These are phyloP conservation scores for Aphidoletes aphidimyza DNA, from an alignment of 2,888 invertebrate genomes.

Conservation along the genomic window DNA sequence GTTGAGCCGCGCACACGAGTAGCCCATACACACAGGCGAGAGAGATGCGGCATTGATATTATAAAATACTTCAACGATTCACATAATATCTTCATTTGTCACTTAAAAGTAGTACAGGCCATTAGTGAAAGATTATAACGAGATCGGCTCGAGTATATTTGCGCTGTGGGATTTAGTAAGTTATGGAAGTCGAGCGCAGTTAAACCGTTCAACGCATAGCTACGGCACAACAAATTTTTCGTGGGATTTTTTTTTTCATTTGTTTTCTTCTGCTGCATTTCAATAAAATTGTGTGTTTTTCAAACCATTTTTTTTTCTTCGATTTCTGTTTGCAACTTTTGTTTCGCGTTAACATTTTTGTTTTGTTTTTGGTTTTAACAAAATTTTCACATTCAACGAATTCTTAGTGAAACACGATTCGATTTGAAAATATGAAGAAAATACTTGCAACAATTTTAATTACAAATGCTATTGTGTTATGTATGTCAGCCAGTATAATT, in stretches of 20 bases:
- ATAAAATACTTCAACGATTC: constrained; percentile 45
- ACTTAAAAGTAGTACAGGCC: constrained; percentile 53
- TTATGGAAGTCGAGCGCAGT: neutral
- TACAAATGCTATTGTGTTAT: constrained; percentile 53
- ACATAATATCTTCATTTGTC: constrained; percentile 54
- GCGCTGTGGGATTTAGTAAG: neutral
- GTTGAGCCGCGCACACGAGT: too few relatives aligned
- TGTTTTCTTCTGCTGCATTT: neutral
- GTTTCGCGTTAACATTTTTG: neutral
- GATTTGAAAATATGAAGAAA: constrained; percentile 56
- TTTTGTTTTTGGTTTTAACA: too few relatives aligned
- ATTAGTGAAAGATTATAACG: constrained; percentile 42
- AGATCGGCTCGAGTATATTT: neutral
- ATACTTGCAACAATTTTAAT: constrained; percentile 55
- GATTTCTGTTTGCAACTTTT: neutral
- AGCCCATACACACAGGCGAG: neutral
- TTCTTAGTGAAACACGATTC: neutral
- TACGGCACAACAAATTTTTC: neutral
- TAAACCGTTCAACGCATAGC: neutral
- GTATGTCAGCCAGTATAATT: constrained; percentile 57
- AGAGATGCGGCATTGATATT: constrained; percentile 43
- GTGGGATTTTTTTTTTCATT: neutral
- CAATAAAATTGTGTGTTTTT: neutral
- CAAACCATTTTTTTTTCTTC: neutral
- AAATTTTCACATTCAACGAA: neutral